Base-by-base conservation (phyloP, 2,888 invertebrate genomes). In the Mesorhabditis sp. region DNA sequence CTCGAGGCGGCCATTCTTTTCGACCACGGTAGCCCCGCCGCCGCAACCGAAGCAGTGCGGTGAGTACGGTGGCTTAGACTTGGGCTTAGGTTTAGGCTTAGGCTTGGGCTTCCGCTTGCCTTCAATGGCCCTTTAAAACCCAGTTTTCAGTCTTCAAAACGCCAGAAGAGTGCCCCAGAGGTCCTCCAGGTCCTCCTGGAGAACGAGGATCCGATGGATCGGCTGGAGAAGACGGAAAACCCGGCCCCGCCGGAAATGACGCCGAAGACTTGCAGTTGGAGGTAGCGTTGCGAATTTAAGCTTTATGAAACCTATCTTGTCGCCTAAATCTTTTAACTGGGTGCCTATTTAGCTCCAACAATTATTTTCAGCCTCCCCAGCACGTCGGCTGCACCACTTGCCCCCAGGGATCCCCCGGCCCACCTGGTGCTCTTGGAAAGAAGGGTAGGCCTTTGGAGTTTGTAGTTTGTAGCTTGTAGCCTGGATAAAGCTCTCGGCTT, bases 161-260 rank as follows among this genome's bases (percentile, higher is more conserved):
- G 10, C 10, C 58, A 13, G 58, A 50, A 50, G 58, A 50, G 58
- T 50, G 58, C n/a, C 58, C 58, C 58, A 10, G 58, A 13, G 58
- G 58, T 50, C 10, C 58, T 10, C 58, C 58, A n/a, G 58, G 58
- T 50, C 58, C 58, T 50, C 58, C 58, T 13, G 58, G 58, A 13
- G 58, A 50, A 13, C 58, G 58, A n/a, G 58, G 58, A 10, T 13
- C 58, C n/a, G 58, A 50, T 50, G 58, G 58, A 50, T 13, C 10
- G 7, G 58, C 7, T 50, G 58, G 58, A 50, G 58, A 50, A n/a
- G n/a, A 50, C n/a, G 58, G 58, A 50, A 50, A n/a, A n/a, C 58
- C 7, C 7, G 58, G 58, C 7, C 58, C 7, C 10, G 10, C 58
- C 10, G 58, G 58, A 10, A 50, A 50, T 50, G 58, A 50, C n/a